phyloP scores from a whole-genome alignment of 1,140 invertebrate species.

The Mamestra configurata region DNA sequence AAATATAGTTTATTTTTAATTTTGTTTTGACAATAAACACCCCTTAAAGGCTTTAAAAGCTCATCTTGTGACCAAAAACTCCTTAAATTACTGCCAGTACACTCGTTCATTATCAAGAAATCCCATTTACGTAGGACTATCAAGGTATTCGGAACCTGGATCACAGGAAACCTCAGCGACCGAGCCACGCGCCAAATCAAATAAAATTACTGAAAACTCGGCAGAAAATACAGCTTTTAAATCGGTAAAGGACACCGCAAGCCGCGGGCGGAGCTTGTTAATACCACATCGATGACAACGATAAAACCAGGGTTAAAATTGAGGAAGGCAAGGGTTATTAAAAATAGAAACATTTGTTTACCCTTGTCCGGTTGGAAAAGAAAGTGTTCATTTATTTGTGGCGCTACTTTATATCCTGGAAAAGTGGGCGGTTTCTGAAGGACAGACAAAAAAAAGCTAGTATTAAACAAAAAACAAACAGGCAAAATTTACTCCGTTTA shows the following conservation, averaged over 20 bases:
- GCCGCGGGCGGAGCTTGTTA: conserved; percentile 1
- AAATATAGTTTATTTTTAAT: too few species aligned
- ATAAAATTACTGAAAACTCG: conserved; percentile 17
- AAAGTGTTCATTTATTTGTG: neutral
- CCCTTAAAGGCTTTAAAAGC: too few species aligned
- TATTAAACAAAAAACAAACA: too few species aligned
- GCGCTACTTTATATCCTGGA: too few species aligned
- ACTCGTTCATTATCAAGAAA: neutral
- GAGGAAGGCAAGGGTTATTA: neutral
- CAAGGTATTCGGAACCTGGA: neutral
- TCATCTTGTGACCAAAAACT: too few species aligned
- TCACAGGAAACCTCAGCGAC: neutral
- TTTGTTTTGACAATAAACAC: too few species aligned
- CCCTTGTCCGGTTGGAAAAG: too few species aligned
- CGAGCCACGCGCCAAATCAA: neutral
- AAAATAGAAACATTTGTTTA: neutral
- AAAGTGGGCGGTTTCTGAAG: too few species aligned
- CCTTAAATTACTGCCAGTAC: neutral
- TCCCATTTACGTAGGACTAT: neutral
- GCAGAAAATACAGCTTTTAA: neutral
- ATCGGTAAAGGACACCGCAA: conserved; percentile 16
- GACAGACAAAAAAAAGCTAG: too few species aligned
- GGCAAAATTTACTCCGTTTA: too few species aligned
- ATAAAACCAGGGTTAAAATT: neutral
- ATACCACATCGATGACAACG: conserved; percentile 28